Evolutionary conservation across 2,113 vertebrate genomes (phyloP).

Genomic region (Triplophysa tibetana): DNA sequence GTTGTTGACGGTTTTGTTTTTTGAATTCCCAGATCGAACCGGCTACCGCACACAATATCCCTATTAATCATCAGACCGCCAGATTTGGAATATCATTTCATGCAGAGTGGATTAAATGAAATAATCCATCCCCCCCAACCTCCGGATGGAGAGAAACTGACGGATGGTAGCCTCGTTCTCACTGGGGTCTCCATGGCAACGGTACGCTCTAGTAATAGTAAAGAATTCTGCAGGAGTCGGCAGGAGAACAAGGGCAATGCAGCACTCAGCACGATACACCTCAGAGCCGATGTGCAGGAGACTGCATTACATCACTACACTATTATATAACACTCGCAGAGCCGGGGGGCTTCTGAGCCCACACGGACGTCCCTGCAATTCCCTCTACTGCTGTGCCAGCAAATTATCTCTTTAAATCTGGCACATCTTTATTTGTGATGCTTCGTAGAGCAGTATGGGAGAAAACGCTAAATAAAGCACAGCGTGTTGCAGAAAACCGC

Average conservation of each 20-base stretch:
- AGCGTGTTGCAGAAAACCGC: not conserved
- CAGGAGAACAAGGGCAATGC: slow-evolving; percentile 56
- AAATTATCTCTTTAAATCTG: slow-evolving; percentile 36
- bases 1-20: not conserved
- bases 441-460: not conserved
- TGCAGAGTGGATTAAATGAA: slow-evolving; percentile 35
- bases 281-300: slow-evolving; percentile 61
- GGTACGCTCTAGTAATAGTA: not conserved
- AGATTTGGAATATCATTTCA: slow-evolving; percentile 44
- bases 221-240: slow-evolving; percentile 51
- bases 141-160: slow-evolving; percentile 1
- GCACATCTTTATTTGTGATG: not conserved
- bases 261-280: slow-evolving; percentile 45
- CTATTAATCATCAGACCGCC: slow-evolving; percentile 50
- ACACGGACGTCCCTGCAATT: slow-evolving; percentile 60
- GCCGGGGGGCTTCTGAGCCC: slow-evolving; percentile 55
- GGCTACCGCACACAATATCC: not conserved
- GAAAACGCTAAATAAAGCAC: slow-evolving; percentile 18
- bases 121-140: slow-evolving; percentile 39
- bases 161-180: not conserved
- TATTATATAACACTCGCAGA: slow-evolving; percentile 65
- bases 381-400: slow-evolving; percentile 58
- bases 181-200: not conserved
- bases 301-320: slow-evolving; percentile 72
- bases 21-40: not conserved